Evolutionary conservation across 2,888 invertebrate species (phyloP), one percentile per base, ranked within the genome.

Genomic region (Hirudinaria manillensis): DNA sequence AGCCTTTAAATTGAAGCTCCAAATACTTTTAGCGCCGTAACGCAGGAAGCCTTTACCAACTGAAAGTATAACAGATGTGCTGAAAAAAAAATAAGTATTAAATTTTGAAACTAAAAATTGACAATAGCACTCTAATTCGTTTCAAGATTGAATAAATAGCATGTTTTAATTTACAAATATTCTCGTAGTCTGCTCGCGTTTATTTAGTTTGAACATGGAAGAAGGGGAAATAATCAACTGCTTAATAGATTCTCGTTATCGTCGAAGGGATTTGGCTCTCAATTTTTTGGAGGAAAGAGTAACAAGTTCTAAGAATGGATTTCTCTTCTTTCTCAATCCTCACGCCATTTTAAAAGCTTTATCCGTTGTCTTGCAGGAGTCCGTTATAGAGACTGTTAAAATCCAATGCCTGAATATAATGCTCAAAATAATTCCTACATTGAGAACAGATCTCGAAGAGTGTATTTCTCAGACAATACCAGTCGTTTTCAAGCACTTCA

Each of bases 191-290:
- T 45, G 45, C 45, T 45, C 10, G 45, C 45, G 45, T 45, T 45
- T 61, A 61, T 24, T 61, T 61, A 4, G 61, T 27, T 27, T 27
- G 24, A 61, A 61, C 24, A 72, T 72, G 72, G 72, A 72, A 53
- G 27, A 72, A 72, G 27, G 45, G 21, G 70, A 70, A 70, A 70
- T 70, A 27, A 45, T 72, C 29, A 29, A 24, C 32, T 29, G 72
- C 21, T 45, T 72, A 3, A n/a, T 34, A 19, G 34, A 72, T 32
- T 24, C 24, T 27, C n/a, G 34, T 16, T 53, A 29, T 24, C n/a
- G 53, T 29, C 21, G 29, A 53, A 34, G 72, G n/a, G 21, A 53
- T 45, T 16, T 53, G 16, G 34, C 72, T 29, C 29, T 72, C 13
- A 53, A 51, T 32, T 55, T 10, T 53, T 55, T 72, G 10, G 55